A percentile compares a stretch with the other conserved stretches of the same genome.
phyloP scores from a whole-genome alignment of 2,888 invertebrate species.

The Leucophenga montana region DNA sequence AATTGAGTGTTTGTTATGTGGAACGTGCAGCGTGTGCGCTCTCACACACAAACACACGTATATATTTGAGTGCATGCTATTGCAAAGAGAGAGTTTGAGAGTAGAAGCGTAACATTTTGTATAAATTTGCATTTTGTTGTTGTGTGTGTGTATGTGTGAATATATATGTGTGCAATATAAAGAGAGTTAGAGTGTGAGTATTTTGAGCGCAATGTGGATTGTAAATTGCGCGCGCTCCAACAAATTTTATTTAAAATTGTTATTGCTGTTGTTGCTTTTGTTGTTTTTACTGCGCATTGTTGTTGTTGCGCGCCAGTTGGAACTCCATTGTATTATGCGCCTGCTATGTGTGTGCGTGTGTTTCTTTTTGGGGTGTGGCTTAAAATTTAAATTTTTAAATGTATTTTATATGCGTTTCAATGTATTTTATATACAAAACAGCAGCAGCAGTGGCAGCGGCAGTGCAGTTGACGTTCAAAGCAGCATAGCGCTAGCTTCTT shows the following conservation, averaged over 20 bases:
- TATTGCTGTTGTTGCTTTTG: constrained; percentile 45
- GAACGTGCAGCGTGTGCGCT: constrained; percentile 18
- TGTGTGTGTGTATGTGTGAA: constrained; percentile 34
- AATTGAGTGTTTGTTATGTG: constrained; percentile 28
- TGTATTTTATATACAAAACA: constrained; percentile 25
- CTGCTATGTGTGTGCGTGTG: constrained; percentile 32
- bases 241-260: constrained; percentile 64
- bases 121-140: constrained; percentile 31
- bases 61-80: not conserved
- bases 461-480: too few species aligned
- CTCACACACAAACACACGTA: constrained; percentile 4
- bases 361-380: constrained; percentile 71
- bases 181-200: too few species aligned
- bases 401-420: constrained; percentile 45
- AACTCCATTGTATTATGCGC: constrained; percentile 47
- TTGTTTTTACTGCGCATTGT: constrained; percentile 30
- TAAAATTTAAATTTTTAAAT: constrained; percentile 72
- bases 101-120: not conserved
- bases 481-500: not conserved
- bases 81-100: not conserved
- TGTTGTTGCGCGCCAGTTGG: constrained; percentile 17
- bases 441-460: not conserved
- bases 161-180: too few species aligned
- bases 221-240: constrained; percentile 54
- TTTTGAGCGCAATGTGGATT: constrained; percentile 40